Evolutionary conservation across 2,113 vertebrate species (phyloP).

Genomic region (Nestor notabilis): DNA sequence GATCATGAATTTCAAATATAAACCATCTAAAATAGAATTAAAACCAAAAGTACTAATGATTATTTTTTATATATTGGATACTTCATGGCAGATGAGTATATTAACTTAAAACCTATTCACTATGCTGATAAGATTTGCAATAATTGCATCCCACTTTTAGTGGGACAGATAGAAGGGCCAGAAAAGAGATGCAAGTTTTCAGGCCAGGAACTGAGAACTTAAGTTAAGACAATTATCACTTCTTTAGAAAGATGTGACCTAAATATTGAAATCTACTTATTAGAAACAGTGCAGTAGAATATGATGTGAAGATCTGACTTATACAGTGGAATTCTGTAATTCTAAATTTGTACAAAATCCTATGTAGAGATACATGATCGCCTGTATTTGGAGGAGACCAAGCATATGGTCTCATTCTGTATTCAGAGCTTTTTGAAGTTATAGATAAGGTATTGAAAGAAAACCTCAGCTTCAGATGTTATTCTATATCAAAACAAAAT

Average conservation of each 20-base stretch:
- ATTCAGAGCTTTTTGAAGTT: neutral
- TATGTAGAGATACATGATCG: fast-evolving
- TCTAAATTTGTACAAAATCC: neutral
- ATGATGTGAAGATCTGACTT: neutral
- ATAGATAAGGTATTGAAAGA: neutral
- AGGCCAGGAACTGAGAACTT: neutral
- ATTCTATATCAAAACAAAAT: neutral
- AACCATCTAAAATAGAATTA: neutral
- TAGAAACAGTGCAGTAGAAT: neutral
- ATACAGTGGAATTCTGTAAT: neutral
- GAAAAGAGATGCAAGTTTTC: neutral
- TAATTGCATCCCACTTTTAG: neutral
- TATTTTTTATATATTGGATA: neutral
- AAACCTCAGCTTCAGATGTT: neutral
- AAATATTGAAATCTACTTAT: neutral
- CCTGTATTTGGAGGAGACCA: neutral
- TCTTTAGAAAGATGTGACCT: neutral
- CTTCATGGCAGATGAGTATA: neutral
- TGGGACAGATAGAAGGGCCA: neutral
- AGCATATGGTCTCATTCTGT: neutral
- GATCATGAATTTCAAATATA: neutral
- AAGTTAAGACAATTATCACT: neutral
- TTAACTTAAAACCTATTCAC: neutral
- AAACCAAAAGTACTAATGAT: fast-evolving
- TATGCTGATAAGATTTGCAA: neutral